Evolutionary conservation across 2,113 vertebrate genomes (phyloP).

Genomic region (Athene cunicularia): DNA sequence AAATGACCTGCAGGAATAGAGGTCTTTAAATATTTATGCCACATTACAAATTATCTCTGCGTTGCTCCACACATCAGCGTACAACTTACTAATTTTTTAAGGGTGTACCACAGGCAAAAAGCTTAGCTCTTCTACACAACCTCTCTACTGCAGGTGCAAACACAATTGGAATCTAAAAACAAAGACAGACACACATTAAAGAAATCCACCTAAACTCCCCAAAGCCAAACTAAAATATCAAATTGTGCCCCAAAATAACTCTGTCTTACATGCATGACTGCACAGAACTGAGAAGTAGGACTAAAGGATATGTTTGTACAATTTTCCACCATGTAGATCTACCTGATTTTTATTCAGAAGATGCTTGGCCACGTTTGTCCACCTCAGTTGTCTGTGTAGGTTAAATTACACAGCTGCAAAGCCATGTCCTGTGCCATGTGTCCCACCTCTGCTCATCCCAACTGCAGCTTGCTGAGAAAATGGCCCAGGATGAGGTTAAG

Average conservation of each 20-base stretch:
- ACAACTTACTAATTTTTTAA: not conserved
- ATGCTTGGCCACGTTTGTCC: not conserved
- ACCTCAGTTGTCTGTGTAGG: rapidly evolving
- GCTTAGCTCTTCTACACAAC: not conserved
- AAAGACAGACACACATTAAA: not conserved
- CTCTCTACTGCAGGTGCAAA: not conserved
- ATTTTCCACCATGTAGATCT: not conserved
- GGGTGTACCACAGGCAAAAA: not conserved
- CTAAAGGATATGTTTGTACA: not conserved
- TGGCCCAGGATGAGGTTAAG: not conserved
- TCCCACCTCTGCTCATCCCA: not conserved
- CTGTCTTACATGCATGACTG: not conserved
- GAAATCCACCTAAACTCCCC: not conserved
- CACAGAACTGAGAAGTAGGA: not conserved
- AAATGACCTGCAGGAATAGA: not conserved
- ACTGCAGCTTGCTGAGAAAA: not conserved
- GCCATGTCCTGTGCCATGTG: not conserved
- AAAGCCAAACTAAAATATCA: not conserved
- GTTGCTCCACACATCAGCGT: not conserved
- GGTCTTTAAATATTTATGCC: conserved; percentile 48
- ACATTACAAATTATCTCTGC: not conserved
- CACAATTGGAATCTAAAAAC: not conserved
- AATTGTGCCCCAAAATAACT: not conserved
- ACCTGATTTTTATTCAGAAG: not conserved
- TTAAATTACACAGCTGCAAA: not conserved